A percentile compares a stretch with the other conserved stretches of the same genome.
These are phyloP conservation scores for Anoura caudifer DNA, from an alignment of 2,113 vertebrate species.

Conservation along the genomic window DNA sequence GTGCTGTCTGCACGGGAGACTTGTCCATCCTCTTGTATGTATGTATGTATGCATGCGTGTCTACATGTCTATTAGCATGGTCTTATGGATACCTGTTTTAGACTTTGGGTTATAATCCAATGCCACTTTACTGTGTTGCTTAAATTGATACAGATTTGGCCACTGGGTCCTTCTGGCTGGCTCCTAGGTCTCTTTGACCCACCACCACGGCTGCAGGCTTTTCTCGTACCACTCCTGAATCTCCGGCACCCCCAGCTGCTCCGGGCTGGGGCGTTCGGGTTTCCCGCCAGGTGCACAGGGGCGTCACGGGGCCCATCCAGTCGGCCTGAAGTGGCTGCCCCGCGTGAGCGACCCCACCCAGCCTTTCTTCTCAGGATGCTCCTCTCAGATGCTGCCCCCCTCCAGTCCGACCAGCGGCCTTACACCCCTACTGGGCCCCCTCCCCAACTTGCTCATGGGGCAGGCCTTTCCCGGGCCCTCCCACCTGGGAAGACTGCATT, in stretches of 20 bases:
- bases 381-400: fast-evolving
- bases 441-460: too few relatives aligned
- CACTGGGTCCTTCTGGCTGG: neutral
- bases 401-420: neutral
- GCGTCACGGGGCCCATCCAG: neutral
- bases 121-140: neutral
- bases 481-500: neutral
- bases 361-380: neutral
- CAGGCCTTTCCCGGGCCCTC: neutral
- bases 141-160: neutral
- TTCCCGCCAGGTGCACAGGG: neutral
- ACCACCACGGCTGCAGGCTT: too few relatives aligned
- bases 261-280: neutral
- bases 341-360: fast-evolving
- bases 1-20: neutral
- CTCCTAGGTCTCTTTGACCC: neutral
- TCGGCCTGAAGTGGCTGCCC: neutral
- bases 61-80: neutral
- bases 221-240: neutral
- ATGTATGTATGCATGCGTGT: neutral
- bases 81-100: neutral
- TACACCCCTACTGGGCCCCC: fast-evolving
- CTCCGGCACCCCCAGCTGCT: neutral
- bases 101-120: neutral
- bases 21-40: neutral